Base-by-base conservation (phyloP, 2,888 invertebrate genomes). In the Drosophila stalkeri region DNA sequence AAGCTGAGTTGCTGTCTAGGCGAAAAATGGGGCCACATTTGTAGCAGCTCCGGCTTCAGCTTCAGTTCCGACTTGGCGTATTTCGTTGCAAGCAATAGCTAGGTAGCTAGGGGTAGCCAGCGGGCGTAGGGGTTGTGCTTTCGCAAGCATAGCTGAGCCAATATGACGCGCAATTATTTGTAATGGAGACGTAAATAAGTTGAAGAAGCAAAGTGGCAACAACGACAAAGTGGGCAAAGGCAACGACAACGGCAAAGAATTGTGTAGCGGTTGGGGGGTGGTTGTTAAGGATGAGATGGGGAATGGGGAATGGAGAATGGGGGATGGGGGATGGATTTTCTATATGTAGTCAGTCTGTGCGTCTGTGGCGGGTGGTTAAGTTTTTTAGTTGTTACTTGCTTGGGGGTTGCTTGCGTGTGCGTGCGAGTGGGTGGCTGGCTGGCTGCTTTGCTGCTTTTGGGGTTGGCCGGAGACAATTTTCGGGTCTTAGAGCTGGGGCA, bases 91-190 rank as follows among this genome's bases (percentile, higher is more conserved):
- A 61, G 63, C 75, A 61, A 55, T 35, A 31, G 64, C 44, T 39
- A 6, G 6, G 6, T 27, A 27, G 11, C 3, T 5, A 16, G 51
- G 14, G 18, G 39, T n/a, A 16, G 41, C 61, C 23, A 4, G 27
- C 20, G 11, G 43, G 52, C 39, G 27, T 2, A 3, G 16, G 35
- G 9, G 8, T 41, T 56, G 64, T 12, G 54, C 55, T 64, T 61
- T 78, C 55, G 61, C 70, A 74, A 75, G 75, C 66, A 75, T 75
- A 70, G 87, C 87, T 80, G 89, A 91, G 91, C 91, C 91, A 92
- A 92, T 92, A 92, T 91, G 90, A 90, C 81, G 89, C 89, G 92
- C 91, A 92, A 91, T 91, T 92, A 92, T 92, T 91, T 92, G 92
- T 92, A 91, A 92, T 91, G 87, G 89, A 91, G 92, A 91, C 89